Evolutionary conservation across 2,113 vertebrate species (phyloP).

Genomic region (Podilymbus podiceps): DNA sequence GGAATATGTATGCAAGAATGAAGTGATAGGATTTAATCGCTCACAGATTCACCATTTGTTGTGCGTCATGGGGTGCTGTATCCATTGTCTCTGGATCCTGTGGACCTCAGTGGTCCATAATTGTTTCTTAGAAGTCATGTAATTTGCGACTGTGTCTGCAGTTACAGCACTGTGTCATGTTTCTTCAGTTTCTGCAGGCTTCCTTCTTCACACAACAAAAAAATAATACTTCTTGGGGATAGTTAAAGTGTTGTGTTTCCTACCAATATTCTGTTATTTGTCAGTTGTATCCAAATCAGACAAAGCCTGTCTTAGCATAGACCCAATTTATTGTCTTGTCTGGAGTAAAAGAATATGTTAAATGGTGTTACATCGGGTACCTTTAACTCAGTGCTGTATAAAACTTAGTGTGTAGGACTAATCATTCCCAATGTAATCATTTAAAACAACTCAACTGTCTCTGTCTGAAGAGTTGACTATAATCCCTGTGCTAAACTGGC

Average conservation of each 20-base stretch:
- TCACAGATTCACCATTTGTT: neutral
- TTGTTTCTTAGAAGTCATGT: neutral
- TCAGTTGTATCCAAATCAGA: neutral
- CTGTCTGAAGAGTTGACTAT: neutral
- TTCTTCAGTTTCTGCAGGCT: neutral
- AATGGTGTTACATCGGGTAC: neutral
- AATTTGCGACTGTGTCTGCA: neutral
- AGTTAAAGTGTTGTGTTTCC: neutral
- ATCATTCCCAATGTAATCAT: neutral
- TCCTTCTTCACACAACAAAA: neutral
- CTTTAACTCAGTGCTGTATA: neutral
- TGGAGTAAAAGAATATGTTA: neutral
- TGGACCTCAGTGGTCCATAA: neutral
- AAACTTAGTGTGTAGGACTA: neutral
- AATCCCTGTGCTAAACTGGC: neutral
- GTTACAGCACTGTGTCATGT: neutral
- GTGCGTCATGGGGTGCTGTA: neutral
- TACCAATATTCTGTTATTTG: neutral
- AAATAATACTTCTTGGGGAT: neutral
- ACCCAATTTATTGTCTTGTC: neutral
- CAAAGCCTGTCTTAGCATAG: neutral
- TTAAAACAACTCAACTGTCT: neutral
- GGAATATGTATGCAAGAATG: neutral
- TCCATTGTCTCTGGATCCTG: neutral
- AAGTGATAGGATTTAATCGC: neutral